These are phyloP conservation scores for Trissoscelio sp. DNA, from an alignment of 2,888 invertebrate species.

Conservation along the genomic window DNA sequence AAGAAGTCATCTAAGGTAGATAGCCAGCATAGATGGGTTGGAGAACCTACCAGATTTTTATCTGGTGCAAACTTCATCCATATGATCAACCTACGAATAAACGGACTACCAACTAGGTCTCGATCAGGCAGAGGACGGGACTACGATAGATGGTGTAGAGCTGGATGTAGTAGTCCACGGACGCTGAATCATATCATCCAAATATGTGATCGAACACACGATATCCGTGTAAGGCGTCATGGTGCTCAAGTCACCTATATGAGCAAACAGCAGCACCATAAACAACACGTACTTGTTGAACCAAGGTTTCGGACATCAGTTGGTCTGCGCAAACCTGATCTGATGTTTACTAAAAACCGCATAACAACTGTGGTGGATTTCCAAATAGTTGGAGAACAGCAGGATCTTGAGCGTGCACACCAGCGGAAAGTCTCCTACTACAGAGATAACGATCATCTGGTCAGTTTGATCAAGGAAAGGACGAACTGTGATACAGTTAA, in stretches of 20 bases:
- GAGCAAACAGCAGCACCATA: too few relatives aligned
- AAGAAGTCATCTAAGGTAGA: not conserved
- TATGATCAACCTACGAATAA: slow-evolving; percentile 74
- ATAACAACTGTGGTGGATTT: slow-evolving; percentile 46
- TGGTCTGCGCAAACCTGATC: slow-evolving; percentile 62
- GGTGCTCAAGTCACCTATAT: slow-evolving; percentile 70
- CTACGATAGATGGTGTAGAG: slow-evolving; percentile 66
- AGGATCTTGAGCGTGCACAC: slow-evolving; percentile 16
- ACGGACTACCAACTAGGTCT: slow-evolving; percentile 75
- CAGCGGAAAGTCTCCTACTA: not conserved
- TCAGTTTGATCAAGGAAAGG: not conserved
- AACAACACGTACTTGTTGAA: too few relatives aligned
- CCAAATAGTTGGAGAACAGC: slow-evolving; percentile 56
- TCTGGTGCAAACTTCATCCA: slow-evolving; percentile 77
- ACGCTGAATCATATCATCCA: slow-evolving; percentile 78
- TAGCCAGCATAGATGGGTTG: slow-evolving; percentile 1
- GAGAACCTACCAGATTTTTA: slow-evolving; percentile 69
- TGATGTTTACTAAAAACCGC: slow-evolving; percentile 17
- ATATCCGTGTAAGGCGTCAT: slow-evolving; percentile 77
- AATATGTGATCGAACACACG: slow-evolving; percentile 76
- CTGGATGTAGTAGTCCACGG: slow-evolving; percentile 74
- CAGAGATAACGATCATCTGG: not conserved
- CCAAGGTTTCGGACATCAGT: slow-evolving; percentile 68
- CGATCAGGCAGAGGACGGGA: slow-evolving; percentile 72
- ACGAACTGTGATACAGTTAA: not conserved